A percentile compares a stretch with the other conserved stretches of the same genome.
Evolutionary conservation across 2,797 vertebrate genomes (phyloP).

Genomic region (Spinus pinus): DNA sequence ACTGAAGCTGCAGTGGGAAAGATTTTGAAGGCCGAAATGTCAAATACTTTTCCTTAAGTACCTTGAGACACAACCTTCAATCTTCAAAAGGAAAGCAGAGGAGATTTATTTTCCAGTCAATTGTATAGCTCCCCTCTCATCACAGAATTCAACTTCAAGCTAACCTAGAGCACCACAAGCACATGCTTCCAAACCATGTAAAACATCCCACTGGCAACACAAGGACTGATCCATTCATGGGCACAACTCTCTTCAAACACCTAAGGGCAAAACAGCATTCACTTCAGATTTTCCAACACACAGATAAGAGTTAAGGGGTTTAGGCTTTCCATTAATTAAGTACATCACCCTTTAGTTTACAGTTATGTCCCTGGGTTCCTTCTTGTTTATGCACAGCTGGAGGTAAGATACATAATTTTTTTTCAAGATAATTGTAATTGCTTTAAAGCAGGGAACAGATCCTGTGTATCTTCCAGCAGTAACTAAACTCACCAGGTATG

Average conservation of each 20-base stretch:
- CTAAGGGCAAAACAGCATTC: neutral
- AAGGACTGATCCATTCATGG: neutral
- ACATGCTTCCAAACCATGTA: neutral
- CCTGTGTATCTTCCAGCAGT: neutral
- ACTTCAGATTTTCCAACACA: neutral
- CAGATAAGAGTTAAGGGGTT: neutral
- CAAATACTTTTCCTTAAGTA: conserved; percentile 2
- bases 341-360: neutral
- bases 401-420: neutral
- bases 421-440: neutral
- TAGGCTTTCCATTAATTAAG: neutral
- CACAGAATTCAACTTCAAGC: neutral
- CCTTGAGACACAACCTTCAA: neutral
- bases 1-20: neutral
- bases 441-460: neutral
- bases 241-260: neutral
- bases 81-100: neutral
- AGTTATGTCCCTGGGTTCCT: neutral
- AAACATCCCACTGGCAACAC: neutral
- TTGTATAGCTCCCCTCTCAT: neutral
- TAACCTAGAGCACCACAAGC: neutral
- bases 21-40: neutral
- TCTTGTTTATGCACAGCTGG: neutral
- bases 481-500: neutral
- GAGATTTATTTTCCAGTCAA: neutral